Evolutionary conservation across 2,113 vertebrate genomes (phyloP).

Genomic region (Cyphomyrus plagiostoma): DNA sequence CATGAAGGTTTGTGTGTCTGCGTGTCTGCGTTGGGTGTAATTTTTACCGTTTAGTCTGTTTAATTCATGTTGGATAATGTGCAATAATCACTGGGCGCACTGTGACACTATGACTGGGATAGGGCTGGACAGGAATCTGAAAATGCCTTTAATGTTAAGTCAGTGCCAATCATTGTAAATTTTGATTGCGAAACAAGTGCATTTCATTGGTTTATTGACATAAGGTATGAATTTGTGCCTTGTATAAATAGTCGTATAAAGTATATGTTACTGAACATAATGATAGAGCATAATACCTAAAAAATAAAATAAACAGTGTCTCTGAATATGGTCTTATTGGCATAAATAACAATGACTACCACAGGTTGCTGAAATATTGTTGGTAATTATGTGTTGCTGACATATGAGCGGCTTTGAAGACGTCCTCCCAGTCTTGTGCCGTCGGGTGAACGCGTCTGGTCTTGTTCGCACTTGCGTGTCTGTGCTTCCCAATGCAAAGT

Average conservation of each 20-base stretch:
- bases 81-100: background rate
- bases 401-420: background rate
- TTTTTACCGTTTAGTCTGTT: background rate
- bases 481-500: background rate
- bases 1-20: background rate
- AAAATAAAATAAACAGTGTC: background rate
- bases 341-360: background rate
- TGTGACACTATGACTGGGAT: background rate
- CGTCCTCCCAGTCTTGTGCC: background rate
- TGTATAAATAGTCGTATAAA: background rate
- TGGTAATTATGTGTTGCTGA: background rate
- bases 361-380: background rate
- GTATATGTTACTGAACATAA: background rate
- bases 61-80: background rate
- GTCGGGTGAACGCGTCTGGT: background rate
- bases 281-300: background rate
- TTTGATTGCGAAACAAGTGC: background rate
- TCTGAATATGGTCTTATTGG: background rate
- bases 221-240: background rate
- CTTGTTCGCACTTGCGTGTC: background rate
- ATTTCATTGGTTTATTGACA: background rate
- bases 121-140: background rate
- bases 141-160: background rate
- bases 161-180: background rate
- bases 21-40: background rate